Evolutionary conservation across 2,113 vertebrate species (phyloP), one percentile per base, ranked within the genome.

Genomic region (Puffinus mauretanicus): DNA sequence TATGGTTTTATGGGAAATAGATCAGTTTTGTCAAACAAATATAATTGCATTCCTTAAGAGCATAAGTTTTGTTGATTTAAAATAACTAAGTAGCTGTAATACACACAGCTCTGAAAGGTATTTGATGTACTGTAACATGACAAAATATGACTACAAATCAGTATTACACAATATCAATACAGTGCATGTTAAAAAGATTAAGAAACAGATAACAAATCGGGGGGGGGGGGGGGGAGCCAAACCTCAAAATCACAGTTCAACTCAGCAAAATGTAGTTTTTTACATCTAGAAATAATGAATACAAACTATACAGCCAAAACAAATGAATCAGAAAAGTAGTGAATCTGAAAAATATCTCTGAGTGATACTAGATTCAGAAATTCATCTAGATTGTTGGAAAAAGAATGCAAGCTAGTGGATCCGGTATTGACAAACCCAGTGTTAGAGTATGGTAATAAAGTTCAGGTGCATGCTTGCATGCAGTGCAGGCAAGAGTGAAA

Each of bases 211-310:
- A 83, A 84, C 6, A 73, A 84, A 88, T 7, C 4, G 2, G 6
- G 5, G 1, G 2, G 6, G 1, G 6, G n/a, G n/a, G n/a, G n/a
- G 5, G 9, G 24, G 54, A 46, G 11, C 8, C 29, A 72, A 73
- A 77, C 4, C 8, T 72, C 44, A 61, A 82, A 80, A 80, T 47
- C 49, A 86, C 32, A 65, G 18, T 47, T 82, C 32, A 47, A 1
- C 22, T 57, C 25, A 3, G 18, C 11, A 11, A 88, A 88, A 69
- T 26, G 29, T 34, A 76, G n/a, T 1, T 20, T 54, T 87, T 90
- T 49, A 38, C 18, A 69, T 64, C 30, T 58, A 88, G 76, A 83
- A 94, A 52, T 0, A 90, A 69, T 26, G 5, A 90, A 62, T 40
- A 65, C 16, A 72, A 92, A 21, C n/a, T 52, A 40, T 76, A 51